These are phyloP conservation scores for Leptinotarsa haldemani DNA, from an alignment of 2,888 invertebrate species.

Conservation along the genomic window DNA sequence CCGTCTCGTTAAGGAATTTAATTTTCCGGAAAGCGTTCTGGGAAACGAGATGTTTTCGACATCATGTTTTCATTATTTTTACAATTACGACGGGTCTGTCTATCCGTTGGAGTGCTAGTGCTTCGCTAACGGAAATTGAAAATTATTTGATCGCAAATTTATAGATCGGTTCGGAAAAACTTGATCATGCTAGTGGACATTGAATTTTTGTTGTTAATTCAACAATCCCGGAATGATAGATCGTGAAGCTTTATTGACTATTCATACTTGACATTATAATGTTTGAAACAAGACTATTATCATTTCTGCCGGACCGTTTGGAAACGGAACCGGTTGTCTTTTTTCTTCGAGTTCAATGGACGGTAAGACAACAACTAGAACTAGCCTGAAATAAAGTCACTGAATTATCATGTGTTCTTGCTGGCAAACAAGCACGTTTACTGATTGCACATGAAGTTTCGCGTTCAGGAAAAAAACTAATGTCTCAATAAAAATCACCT, in stretches of 20 bases:
- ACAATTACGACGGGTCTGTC: background rate
- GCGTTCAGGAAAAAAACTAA: slow-evolving; percentile 7
- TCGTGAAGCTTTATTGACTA: too few relatives aligned
- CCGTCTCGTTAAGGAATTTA: slow-evolving; percentile 31
- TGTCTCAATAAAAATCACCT: slow-evolving; percentile 11
- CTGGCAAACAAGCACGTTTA: background rate
- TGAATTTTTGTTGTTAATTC: too few relatives aligned
- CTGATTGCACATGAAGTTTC: slow-evolving; percentile 1
- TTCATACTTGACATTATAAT: background rate
- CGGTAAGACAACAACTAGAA: background rate
- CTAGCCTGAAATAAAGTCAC: slow-evolving; percentile 3
- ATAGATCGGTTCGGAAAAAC: background rate
- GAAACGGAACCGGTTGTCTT: background rate
- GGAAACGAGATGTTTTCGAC: slow-evolving; percentile 14
- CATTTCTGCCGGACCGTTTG: background rate
- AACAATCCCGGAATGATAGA: too few relatives aligned
- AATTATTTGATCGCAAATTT: background rate
- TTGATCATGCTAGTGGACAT: too few relatives aligned
- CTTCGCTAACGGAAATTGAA: background rate
- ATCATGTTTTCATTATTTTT: slow-evolving; percentile 1
- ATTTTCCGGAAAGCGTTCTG: slow-evolving; percentile 30
- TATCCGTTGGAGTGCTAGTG: background rate
- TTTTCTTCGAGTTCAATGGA: background rate
- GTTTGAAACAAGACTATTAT: background rate
- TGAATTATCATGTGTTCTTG: slow-evolving; percentile 1